Percentiles rank a stretch among this genome's conserved stretches.
Conservation (phyloP, 1,140 invertebrate genomes). For the Drosophila triauraria region DNA sequence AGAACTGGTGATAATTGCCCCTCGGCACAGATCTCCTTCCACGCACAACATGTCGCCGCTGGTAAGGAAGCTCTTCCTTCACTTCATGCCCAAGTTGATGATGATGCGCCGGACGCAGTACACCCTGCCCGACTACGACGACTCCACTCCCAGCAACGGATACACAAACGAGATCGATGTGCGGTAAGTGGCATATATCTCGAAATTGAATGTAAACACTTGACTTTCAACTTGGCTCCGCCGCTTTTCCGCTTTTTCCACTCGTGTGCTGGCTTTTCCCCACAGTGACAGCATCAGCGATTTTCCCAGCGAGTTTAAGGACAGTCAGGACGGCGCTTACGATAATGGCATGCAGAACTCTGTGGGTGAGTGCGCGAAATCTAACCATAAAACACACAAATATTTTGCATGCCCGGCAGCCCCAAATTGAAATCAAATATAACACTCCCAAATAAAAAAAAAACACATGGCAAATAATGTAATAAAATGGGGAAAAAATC, state of each 20-base stretch:
- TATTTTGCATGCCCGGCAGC: slow-evolving; percentile 66
- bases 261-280: slow-evolving; percentile 10
- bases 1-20: slow-evolving; percentile 23
- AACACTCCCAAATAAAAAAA: slow-evolving; percentile 3
- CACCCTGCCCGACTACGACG: slow-evolving; percentile 92
- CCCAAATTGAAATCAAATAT: slow-evolving; percentile 70
- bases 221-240: slow-evolving; percentile 1
- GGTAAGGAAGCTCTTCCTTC: slow-evolving; percentile 94
- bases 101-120: slow-evolving; percentile 96
- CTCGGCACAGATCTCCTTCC: slow-evolving; percentile 92
- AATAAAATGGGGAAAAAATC: slow-evolving; percentile 67
- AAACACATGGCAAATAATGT: slow-evolving; percentile 70
- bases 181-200: slow-evolving; percentile 86
- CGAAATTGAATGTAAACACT: slow-evolving; percentile 44
- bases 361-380: slow-evolving; percentile 85
- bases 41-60: slow-evolving; percentile 98
- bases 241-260: background rate
- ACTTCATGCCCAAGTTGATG: slow-evolving; percentile 94
- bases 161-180: slow-evolving; percentile 92
- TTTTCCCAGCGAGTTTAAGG: slow-evolving; percentile 87
- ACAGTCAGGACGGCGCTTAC: slow-evolving; percentile 79
- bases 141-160: slow-evolving; percentile 90
- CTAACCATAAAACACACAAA: slow-evolving; percentile 62
- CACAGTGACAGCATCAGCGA: slow-evolving; percentile 86
- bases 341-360: slow-evolving; percentile 87